phyloP scores from a whole-genome alignment of 2,888 invertebrate species.

The Drosophila flavopinicola region DNA sequence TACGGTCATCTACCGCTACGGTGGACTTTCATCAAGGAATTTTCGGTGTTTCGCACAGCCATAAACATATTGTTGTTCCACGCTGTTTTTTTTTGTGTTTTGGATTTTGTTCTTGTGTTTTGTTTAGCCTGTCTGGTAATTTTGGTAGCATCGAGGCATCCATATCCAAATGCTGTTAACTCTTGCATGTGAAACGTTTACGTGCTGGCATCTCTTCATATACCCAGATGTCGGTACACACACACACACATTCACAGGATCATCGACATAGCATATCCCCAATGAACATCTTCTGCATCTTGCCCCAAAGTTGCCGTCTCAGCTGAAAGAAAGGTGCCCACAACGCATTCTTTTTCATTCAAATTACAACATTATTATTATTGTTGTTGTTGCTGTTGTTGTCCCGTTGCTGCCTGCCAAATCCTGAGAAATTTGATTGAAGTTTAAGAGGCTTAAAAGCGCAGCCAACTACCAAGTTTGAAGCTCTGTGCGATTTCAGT shows the following conservation, averaged over 20 bases:
- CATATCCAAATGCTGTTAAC: conserved; percentile 53
- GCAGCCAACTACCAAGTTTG: conserved; percentile 71
- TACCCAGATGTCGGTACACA: conserved; percentile 37
- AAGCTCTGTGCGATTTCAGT: conserved; percentile 60
- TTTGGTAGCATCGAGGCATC: conserved; percentile 47
- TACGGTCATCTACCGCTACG: conserved; percentile 45
- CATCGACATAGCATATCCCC: conserved; percentile 17
- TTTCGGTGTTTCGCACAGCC: conserved; percentile 73
- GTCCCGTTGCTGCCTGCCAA: conserved; percentile 40
- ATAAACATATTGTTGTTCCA: conserved; percentile 54
- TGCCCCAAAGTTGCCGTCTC: conserved; percentile 10
- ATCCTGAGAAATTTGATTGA: conserved; percentile 77
- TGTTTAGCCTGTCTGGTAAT: conserved; percentile 40
- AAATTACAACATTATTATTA: conserved; percentile 78
- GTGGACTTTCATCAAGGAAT: conserved; percentile 72
- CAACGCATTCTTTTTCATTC: conserved; percentile 63
- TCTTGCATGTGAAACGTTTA: conserved; percentile 74
- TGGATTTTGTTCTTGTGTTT: no score
- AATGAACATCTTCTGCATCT: conserved; percentile 2
- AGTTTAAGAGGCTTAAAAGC: conserved; percentile 76
- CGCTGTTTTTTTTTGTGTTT: no score
- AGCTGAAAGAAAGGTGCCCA: conserved; percentile 51
- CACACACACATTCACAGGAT: conserved; percentile 13
- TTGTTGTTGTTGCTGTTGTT: conserved; percentile 39
- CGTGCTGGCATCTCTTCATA: conserved; percentile 74